These are phyloP conservation scores for Drosophila azteca DNA, from an alignment of 1,140 invertebrate species.

Conservation along the genomic window DNA sequence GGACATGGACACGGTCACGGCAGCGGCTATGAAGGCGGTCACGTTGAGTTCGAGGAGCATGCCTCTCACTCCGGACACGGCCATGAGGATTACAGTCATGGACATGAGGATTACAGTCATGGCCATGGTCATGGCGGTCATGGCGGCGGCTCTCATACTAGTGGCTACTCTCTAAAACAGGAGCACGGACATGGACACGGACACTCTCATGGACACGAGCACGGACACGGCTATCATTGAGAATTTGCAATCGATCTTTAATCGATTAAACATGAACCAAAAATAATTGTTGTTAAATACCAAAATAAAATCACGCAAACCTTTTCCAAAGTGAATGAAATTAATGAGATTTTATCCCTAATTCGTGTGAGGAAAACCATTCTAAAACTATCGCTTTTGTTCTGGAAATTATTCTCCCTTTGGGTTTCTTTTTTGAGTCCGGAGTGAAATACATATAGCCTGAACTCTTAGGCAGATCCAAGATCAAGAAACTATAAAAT, in stretches of 20 bases:
- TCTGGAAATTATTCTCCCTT: too few species aligned
- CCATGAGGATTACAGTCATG: constrained; percentile 44
- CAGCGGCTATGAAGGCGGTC: constrained; percentile 63
- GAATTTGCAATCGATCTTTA: constrained; percentile 9
- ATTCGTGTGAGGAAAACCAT: background rate
- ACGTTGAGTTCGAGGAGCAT: constrained; percentile 66
- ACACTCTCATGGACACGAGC: constrained; percentile 52
- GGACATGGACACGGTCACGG: constrained; percentile 58
- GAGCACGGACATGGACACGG: constrained; percentile 48
- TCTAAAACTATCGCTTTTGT: too few species aligned
- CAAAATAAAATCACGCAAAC: constrained; percentile 67
- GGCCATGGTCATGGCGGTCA: constrained; percentile 32
- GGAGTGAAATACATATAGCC: too few species aligned
- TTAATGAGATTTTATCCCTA: background rate
- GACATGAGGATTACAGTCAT: constrained; percentile 45
- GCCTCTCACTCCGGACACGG: constrained; percentile 41
- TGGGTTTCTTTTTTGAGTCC: too few species aligned
- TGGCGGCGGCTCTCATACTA: constrained; percentile 32
- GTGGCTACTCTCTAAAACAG: constrained; percentile 42
- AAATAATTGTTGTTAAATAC: constrained; percentile 58
- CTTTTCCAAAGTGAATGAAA: constrained; percentile 58
- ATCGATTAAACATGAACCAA: constrained; percentile 35
- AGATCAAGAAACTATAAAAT: too few species aligned
- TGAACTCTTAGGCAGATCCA: too few species aligned
- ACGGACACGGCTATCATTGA: constrained; percentile 64